These are phyloP conservation scores for Actinostola sp. DNA, from an alignment of 92 coral and sea anemone genomes.

Conservation along the genomic window DNA sequence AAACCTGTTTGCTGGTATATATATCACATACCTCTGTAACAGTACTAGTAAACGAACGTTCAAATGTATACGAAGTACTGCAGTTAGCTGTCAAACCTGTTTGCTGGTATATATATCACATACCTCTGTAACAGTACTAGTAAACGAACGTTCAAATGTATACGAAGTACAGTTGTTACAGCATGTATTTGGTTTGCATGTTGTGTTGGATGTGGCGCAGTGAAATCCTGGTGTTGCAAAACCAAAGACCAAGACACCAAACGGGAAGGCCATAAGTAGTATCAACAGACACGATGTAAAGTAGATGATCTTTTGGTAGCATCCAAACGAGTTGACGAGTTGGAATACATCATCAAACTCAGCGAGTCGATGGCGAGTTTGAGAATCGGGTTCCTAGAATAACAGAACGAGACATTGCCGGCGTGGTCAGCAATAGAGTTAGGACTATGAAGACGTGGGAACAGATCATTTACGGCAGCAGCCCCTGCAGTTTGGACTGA, in stretches of 20 bases:
- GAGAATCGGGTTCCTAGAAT: too few relatives aligned
- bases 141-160: conserved; percentile 34
- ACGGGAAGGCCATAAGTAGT: conserved; percentile 31
- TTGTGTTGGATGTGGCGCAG: conserved; percentile 25
- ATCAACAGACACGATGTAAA: conserved; percentile 32
- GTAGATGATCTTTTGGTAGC: conserved; percentile 52
- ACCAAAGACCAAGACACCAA: conserved; percentile 37
- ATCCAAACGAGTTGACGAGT: conserved; percentile 48
- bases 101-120: too few relatives aligned
- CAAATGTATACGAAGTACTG: too few relatives aligned
- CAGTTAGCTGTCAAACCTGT: too few relatives aligned
- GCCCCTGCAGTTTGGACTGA: too few relatives aligned
- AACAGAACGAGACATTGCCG: too few relatives aligned
- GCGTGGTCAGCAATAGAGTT: too few relatives aligned
- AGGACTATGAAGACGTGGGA: too few relatives aligned
- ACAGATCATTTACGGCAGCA: too few relatives aligned
- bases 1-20: too few relatives aligned
- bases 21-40: too few relatives aligned
- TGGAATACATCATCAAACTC: conserved; percentile 53
- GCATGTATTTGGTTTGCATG: conserved; percentile 15
- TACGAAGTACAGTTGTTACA: conserved; percentile 41
- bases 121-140: conserved; percentile 49
- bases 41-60: too few relatives aligned
- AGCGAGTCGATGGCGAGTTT: background rate
- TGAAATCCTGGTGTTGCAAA: conserved; percentile 44